Percentiles rank a stretch among this genome's conserved stretches.
These are phyloP conservation scores for Oreochromis spilurus DNA, from an alignment of 2,113 vertebrate genomes.

Conservation along the genomic window DNA sequence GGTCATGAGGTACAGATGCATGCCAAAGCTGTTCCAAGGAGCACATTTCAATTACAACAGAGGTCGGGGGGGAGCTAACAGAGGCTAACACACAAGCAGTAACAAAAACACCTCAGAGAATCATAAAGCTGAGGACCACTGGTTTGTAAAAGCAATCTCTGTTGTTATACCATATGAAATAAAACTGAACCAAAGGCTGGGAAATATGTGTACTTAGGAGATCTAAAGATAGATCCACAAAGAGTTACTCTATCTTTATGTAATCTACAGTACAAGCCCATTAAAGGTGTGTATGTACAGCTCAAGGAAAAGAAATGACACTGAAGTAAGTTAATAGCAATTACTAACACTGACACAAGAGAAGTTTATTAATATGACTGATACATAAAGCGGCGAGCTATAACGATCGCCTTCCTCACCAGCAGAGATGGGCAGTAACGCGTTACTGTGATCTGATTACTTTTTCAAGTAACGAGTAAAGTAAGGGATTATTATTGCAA, in stretches of 20 bases:
- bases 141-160: not conserved
- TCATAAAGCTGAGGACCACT: not conserved
- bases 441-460: too few relatives aligned
- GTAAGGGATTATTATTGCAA: too few relatives aligned
- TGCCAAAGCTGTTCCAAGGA: conserved; percentile 9
- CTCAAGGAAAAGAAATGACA: not conserved
- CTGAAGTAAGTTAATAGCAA: not conserved
- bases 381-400: not conserved
- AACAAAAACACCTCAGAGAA: not conserved
- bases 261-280: not conserved
- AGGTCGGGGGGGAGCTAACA: not conserved
- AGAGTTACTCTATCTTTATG: not conserved
- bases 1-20: conserved; percentile 46
- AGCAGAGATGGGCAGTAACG: too few relatives aligned
- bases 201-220: not conserved
- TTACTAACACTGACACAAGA: not conserved
- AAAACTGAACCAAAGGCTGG: not conserved
- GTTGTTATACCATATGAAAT: not conserved
- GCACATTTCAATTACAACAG: conserved; percentile 27
- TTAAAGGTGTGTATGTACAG: not conserved
- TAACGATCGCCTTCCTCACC: too few relatives aligned
- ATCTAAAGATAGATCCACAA: not conserved
- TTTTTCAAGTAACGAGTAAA: too few relatives aligned
- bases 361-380: not conserved
- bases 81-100: not conserved